Conservation (phyloP, 2,888 invertebrate genomes). For the Heteropelma amictum region DNA sequence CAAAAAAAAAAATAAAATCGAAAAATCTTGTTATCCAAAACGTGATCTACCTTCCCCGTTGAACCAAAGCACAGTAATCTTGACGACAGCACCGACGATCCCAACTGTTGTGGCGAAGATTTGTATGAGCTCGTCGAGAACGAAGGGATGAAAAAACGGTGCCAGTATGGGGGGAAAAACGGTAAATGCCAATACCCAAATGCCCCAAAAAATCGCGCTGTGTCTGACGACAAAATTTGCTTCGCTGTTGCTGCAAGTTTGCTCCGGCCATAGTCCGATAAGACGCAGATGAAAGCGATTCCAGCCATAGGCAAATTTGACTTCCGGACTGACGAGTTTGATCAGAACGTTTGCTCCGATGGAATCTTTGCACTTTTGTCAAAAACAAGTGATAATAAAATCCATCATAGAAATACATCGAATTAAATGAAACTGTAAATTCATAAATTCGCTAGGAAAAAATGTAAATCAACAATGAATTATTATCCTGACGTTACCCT, state of each 20-base stretch:
- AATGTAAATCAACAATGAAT: neutral
- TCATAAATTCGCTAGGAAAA: neutral
- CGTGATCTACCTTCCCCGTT: conserved; percentile 41
- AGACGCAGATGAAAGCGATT: conserved; percentile 56
- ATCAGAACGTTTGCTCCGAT: neutral
- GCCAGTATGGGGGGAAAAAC: conserved; percentile 45
- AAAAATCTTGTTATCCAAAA: neutral
- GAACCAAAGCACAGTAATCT: conserved; percentile 37
- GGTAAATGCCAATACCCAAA: conserved; percentile 32
- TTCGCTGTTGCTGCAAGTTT: neutral
- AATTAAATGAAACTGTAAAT: neutral
- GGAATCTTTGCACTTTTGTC: neutral
- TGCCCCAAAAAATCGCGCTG: neutral
- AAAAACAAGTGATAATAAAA: neutral
- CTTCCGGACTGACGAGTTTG: conserved; percentile 31
- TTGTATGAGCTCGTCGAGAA: conserved; percentile 40
- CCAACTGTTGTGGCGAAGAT: conserved; percentile 26
- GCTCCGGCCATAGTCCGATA: conserved; percentile 63
- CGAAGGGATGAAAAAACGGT: conserved; percentile 47
- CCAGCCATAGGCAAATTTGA: conserved; percentile 57
- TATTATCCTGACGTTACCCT: neutral
- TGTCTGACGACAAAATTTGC: neutral
- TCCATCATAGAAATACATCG: neutral
- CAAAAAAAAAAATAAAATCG: neutral
- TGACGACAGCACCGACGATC: conserved; percentile 25